Base-by-base conservation (phyloP, 2,113 vertebrate genomes). In the Paramormyrops kingsleyae region DNA sequence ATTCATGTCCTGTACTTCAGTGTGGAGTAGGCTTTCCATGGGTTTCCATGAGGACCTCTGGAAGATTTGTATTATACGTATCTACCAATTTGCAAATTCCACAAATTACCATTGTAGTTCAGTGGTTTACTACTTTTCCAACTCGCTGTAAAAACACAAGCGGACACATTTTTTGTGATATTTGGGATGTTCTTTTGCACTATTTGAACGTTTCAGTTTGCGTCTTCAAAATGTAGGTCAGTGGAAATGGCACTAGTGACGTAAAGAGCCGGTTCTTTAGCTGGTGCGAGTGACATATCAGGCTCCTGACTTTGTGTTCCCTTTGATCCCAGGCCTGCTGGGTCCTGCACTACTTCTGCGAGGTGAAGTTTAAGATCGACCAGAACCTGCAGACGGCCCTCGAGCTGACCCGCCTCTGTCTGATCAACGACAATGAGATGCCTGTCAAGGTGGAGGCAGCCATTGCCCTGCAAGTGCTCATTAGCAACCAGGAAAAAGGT, bases 401-500 rank as follows among this genome's bases (percentile, higher is more conserved):
- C 66, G 98, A 99, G 92, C 95, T 98, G 84, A 99, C 98, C 0
- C 96, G 98, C 90, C 94, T 97, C 87, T 99, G 98, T 95, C 95
- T 99, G 87, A 99, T 99, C 93, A 98, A 99, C 90, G 99, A 99
- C 90, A 97, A 98, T 50, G 98, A 99, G 95, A 99, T 99, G 98
- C 98, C 99, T 42, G 99, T 99, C 39, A 99, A 99, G 94, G 98
- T 99, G 89, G 99, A 99, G 96, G 99, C 99, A 46, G 98, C 98
- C 88, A 99, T 99, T 85, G 98, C 98, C 19, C 95, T 99, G 91
- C 99, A 99, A 91, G 98, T 99, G 90, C 97, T 99, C 92, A 99
- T 99, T 93, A 99, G 98, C 95, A 99, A 99, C 95, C 99, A 99
- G 94, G 98, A 99, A 94, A 99, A 99, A 98, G 98, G 98, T 99